phyloP scores from a whole-genome alignment of 2,797 vertebrate species.

The Pseudotriccus pelzelni region DNA sequence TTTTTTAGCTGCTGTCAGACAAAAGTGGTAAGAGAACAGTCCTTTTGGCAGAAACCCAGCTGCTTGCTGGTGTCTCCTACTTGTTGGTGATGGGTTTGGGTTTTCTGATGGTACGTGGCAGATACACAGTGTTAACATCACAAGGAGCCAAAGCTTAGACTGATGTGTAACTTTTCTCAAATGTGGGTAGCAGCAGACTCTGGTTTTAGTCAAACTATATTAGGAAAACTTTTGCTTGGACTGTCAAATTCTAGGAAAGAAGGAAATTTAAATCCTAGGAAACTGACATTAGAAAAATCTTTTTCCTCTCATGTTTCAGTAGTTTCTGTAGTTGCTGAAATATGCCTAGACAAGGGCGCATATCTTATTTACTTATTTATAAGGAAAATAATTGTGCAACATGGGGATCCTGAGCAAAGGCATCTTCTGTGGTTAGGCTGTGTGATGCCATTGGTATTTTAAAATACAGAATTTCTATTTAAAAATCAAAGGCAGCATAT shows the following conservation, averaged over 20 bases:
- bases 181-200: not conserved
- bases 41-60: not conserved
- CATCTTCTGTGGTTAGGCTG: not conserved
- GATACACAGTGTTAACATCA: not conserved
- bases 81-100: not conserved
- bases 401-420: not conserved
- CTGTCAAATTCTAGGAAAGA: not conserved
- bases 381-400: not conserved
- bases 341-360: not conserved
- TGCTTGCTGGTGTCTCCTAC: not conserved
- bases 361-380: not conserved
- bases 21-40: not conserved
- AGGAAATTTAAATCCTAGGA: not conserved
- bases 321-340: not conserved
- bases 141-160: not conserved
- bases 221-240: not conserved
- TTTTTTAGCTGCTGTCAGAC: not conserved
- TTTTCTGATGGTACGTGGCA: not conserved
- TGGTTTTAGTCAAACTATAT: not conserved
- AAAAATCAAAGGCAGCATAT: conserved; percentile 12
- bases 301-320: not conserved
- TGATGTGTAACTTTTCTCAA: not conserved
- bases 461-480: not conserved
- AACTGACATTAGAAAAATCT: not conserved
- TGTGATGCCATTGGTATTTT: not conserved